Evolutionary conservation across 2,797 vertebrate genomes (phyloP).

Genomic region (Silurus lanzhouensis): DNA sequence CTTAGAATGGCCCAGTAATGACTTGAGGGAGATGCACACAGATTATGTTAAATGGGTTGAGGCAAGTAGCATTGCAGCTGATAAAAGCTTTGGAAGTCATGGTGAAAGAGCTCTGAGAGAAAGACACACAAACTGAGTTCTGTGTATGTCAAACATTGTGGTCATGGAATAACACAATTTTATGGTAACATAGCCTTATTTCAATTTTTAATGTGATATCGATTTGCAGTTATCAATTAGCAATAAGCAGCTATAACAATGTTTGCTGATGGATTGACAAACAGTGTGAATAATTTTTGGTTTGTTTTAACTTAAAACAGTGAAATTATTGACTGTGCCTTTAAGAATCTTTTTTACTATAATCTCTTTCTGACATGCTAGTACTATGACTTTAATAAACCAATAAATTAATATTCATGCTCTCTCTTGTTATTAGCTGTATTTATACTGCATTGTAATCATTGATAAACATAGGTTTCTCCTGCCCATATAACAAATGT

Average conservation of each 20-base stretch:
- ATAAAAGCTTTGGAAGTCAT: constrained; percentile 31
- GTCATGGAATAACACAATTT: neutral
- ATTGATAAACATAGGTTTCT: neutral
- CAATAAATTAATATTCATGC: no score
- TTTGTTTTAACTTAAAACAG: neutral
- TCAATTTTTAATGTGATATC: neutral
- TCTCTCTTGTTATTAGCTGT: neutral
- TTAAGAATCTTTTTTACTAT: neutral
- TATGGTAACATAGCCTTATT: neutral
- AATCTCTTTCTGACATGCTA: neutral
- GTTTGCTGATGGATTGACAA: neutral
- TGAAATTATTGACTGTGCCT: neutral
- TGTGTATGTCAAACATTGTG: neutral
- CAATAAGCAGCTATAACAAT: neutral
- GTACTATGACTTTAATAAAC: neutral
- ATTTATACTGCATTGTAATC: neutral
- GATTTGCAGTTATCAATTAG: neutral
- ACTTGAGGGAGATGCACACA: constrained; percentile 30
- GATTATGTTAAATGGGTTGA: neutral
- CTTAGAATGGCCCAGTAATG: constrained; percentile 14
- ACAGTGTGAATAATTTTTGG: neutral
- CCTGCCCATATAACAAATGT: neutral
- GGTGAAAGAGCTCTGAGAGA: neutral
- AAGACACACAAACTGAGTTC: neutral
- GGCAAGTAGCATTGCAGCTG: constrained; percentile 36